A percentile compares a stretch with the other conserved stretches of the same genome.
phyloP scores from a whole-genome alignment of 2,888 invertebrate genomes.

The Andrena haemorrhoa region DNA sequence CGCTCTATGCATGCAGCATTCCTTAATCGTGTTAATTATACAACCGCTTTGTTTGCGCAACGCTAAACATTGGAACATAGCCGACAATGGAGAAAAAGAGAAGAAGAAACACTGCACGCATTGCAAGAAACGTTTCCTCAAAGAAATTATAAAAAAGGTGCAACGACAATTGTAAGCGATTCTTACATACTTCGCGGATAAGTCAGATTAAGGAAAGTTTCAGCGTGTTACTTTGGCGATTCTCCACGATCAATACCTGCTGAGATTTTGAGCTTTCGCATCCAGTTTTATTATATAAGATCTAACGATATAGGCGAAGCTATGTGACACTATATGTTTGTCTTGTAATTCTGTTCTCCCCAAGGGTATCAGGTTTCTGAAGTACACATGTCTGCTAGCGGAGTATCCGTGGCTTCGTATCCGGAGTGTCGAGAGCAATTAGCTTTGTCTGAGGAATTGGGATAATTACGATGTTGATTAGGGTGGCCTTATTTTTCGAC shows the following conservation, averaged over 20 bases:
- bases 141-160: no score
- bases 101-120: background rate
- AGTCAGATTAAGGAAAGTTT: no score
- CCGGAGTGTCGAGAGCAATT: slow-evolving; percentile 13
- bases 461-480: background rate
- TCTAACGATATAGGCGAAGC: background rate
- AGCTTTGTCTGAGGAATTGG: slow-evolving; percentile 10
- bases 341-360: slow-evolving; percentile 17
- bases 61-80: background rate
- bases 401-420: slow-evolving; percentile 31
- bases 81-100: background rate
- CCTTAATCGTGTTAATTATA: slow-evolving; percentile 7
- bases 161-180: no score
- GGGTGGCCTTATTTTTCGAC: no score
- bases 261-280: slow-evolving; percentile 12
- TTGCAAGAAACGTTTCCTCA: background rate
- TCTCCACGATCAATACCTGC: background rate
- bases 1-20: no score
- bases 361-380: slow-evolving; percentile 56
- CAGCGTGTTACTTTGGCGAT: background rate
- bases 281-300: slow-evolving; percentile 12
- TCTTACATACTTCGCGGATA: background rate
- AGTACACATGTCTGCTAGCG: background rate
- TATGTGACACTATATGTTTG: background rate
- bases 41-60: background rate